Conservation (phyloP, 2,888 invertebrate species). For the Syritta pipiens region DNA sequence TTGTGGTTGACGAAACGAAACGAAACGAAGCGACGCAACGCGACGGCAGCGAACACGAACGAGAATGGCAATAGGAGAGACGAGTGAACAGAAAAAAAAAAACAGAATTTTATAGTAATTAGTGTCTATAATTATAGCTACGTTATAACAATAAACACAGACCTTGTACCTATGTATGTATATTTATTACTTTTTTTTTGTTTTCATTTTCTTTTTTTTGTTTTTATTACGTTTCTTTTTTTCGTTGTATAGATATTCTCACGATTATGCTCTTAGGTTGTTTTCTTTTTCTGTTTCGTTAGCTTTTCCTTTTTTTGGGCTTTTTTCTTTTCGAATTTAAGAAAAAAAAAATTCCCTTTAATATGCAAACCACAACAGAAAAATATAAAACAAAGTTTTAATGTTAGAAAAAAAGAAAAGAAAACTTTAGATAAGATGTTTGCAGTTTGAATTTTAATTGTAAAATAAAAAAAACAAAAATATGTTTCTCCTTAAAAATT, state of each 20-base stretch:
- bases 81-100: background rate
- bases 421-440: background rate
- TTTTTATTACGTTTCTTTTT: background rate
- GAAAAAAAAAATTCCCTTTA: background rate
- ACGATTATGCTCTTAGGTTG: conserved; percentile 58
- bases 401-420: conserved; percentile 1
- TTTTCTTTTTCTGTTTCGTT: conserved; percentile 20
- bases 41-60: conserved; percentile 51
- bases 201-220: conserved; percentile 6
- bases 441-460: background rate
- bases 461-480: background rate
- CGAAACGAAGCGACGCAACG: too few species aligned
- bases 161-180: conserved; percentile 66
- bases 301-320: conserved; percentile 23
- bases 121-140: conserved; percentile 42
- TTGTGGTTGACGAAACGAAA: conserved; percentile 5
- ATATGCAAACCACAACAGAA: background rate
- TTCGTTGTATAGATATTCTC: background rate
- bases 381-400: conserved; percentile 46
- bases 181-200: conserved; percentile 52
- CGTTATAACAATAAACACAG: conserved; percentile 37
- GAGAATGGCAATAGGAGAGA: conserved; percentile 23
- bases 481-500: conserved; percentile 21
- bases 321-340: conserved; percentile 3
- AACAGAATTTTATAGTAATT: conserved; percentile 50